Conservation (phyloP, 2,797 vertebrate genomes). For the Lateolabrax maculatus region DNA sequence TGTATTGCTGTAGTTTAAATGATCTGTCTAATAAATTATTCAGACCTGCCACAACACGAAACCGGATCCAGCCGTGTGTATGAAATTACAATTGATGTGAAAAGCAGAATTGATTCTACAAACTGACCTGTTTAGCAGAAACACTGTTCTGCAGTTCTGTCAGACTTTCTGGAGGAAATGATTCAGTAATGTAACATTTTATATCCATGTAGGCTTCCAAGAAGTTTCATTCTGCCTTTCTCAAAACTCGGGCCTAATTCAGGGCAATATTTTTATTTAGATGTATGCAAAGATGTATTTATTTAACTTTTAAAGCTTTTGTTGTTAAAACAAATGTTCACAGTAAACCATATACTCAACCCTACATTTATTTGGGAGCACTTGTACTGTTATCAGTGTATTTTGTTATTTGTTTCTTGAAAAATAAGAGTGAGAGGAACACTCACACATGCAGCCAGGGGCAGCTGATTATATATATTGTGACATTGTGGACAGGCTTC, state of each 20-base stretch:
- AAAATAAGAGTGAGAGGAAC: background rate
- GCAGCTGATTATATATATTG: background rate
- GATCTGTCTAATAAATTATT: too few relatives aligned
- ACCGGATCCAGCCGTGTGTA: background rate
- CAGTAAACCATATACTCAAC: background rate
- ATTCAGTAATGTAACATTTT: background rate
- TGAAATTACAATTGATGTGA: background rate
- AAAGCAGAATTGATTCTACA: constrained; percentile 5
- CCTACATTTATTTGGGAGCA: background rate
- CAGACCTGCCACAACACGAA: too few relatives aligned
- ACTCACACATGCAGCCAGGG: background rate
- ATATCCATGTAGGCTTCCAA: background rate
- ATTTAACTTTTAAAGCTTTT: background rate
- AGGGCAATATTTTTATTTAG: too few relatives aligned
- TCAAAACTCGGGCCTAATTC: background rate
- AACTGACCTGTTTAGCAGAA: background rate
- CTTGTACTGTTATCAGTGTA: background rate
- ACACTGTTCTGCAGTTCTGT: too few relatives aligned
- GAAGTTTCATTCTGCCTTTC: background rate
- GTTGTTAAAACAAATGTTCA: background rate
- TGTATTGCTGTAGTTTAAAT: background rate
- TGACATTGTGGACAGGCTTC: background rate
- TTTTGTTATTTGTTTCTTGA: background rate
- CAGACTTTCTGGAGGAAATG: background rate
- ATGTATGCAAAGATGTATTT: background rate